Evolutionary conservation across 2,888 invertebrate species (phyloP).

Genomic region (Idaea straminata): DNA sequence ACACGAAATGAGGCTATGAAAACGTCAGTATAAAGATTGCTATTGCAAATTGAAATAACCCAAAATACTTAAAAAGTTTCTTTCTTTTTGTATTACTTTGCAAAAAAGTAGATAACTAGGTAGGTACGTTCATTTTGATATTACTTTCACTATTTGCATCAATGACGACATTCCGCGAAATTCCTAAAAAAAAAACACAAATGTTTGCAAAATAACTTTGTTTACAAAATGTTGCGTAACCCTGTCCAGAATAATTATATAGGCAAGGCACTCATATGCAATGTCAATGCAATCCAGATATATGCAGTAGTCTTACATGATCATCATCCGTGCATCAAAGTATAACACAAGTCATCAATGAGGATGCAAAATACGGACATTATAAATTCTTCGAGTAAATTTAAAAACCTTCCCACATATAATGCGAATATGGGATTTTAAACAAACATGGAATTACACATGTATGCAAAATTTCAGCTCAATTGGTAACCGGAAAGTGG

Average conservation of each 20-base stretch:
- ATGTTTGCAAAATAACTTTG: neutral
- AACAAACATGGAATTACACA: too few relatives aligned
- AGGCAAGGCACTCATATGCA: neutral
- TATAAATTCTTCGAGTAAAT: neutral
- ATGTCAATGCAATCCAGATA: neutral
- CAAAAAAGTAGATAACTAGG: neutral
- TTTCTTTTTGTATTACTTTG: neutral
- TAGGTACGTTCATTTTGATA: neutral
- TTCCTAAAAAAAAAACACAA: neutral
- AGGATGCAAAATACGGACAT: neutral
- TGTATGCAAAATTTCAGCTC: too few relatives aligned
- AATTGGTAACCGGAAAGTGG: too few relatives aligned
- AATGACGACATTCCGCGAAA: neutral
- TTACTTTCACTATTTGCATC: neutral
- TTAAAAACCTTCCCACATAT: too few relatives aligned
- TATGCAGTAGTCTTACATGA: neutral
- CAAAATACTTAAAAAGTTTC: neutral
- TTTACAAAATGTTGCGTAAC: slow-evolving; percentile 1
- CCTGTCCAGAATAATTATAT: neutral
- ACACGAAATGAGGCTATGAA: slow-evolving; percentile 1
- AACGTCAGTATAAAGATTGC: neutral
- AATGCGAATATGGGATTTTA: too few relatives aligned
- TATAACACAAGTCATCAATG: neutral
- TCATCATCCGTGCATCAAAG: neutral
- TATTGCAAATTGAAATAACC: neutral